These are phyloP conservation scores for Papilio elwesi DNA, from an alignment of 2,888 invertebrate genomes.

Conservation along the genomic window DNA sequence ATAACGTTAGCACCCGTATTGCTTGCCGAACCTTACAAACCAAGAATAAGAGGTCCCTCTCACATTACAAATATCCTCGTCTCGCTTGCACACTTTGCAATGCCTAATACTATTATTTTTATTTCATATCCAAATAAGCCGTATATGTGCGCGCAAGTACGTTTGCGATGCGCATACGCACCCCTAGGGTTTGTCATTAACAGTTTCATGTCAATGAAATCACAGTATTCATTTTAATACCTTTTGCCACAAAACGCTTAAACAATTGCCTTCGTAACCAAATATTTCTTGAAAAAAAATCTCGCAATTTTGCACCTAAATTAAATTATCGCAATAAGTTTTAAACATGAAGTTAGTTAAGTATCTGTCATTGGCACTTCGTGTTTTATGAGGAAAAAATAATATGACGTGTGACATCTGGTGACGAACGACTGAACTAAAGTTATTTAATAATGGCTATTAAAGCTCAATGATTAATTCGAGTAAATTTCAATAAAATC, in stretches of 20 bases:
- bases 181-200: not conserved
- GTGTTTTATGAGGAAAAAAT: not conserved
- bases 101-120: not conserved
- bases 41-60: not conserved
- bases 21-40: not conserved
- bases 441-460: conserved; percentile 1
- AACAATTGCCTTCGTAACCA: too few relatives aligned
- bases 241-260: too few relatives aligned
- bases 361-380: not conserved
- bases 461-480: not conserved
- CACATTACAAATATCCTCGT: not conserved
- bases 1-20: not conserved
- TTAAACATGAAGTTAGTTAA: not conserved
- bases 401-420: conserved; percentile 20
- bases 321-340: not conserved
- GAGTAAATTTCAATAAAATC: not conserved
- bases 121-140: not conserved
- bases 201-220: too few relatives aligned
- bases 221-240: too few relatives aligned
- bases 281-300: not conserved
- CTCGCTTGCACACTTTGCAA: not conserved
- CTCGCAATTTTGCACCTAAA: not conserved
- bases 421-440: conserved; percentile 5
- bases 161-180: not conserved
- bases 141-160: not conserved